A percentile compares a stretch with the other conserved stretches of the same genome.
phyloP scores from a whole-genome alignment of 2,113 vertebrate genomes.

The Tragelaphus scriptus region DNA sequence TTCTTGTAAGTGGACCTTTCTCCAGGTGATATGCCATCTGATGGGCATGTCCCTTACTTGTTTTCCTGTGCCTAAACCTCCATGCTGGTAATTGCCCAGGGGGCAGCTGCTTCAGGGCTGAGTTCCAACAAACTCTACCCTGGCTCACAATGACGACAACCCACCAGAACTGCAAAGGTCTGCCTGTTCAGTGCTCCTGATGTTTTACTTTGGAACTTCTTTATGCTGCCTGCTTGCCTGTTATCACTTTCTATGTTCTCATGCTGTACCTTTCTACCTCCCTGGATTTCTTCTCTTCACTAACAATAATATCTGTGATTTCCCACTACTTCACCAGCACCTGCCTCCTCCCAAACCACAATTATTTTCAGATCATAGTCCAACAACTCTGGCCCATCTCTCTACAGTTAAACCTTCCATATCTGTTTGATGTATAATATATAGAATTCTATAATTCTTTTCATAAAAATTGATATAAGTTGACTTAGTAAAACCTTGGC shows the following conservation, averaged over 20 bases:
- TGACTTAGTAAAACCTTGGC: background rate
- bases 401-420: background rate
- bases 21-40: background rate
- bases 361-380: background rate
- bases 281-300: background rate
- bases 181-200: background rate
- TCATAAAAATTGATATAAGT: background rate
- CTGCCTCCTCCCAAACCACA: background rate
- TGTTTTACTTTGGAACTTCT: background rate
- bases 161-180: background rate
- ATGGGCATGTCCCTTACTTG: background rate
- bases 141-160: background rate
- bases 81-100: background rate
- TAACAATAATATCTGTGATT: background rate
- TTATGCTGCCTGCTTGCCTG: background rate
- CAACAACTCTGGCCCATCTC: background rate
- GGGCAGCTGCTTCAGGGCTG: background rate
- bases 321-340: background rate
- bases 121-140: background rate
- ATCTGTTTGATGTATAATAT: background rate
- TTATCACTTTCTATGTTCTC: background rate
- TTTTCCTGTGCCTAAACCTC: background rate
- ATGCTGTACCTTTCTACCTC: background rate
- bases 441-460: background rate
- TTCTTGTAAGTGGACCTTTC: background rate